Percentiles rank a stretch among this genome's conserved stretches.
Conservation (phyloP, 2,797 vertebrate species). For the Catharus ustulatus region DNA sequence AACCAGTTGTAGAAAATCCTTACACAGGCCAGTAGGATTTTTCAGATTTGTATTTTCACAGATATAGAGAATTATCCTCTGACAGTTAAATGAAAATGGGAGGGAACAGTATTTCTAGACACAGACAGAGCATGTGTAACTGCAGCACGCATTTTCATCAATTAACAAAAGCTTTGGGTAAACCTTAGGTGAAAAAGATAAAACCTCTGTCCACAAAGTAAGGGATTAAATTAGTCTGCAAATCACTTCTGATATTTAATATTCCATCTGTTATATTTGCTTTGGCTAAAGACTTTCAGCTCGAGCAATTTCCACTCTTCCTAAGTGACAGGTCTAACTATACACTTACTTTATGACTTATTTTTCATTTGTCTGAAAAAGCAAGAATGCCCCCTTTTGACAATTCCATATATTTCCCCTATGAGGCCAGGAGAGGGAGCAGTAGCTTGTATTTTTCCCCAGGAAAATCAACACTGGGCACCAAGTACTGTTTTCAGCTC, state of each 20-base stretch:
- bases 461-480: background rate
- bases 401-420: constrained; percentile 61
- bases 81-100: background rate
- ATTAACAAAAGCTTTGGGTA: constrained; percentile 28
- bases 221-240: constrained; percentile 14
- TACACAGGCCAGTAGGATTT: background rate
- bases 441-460: constrained; percentile 45
- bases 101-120: background rate
- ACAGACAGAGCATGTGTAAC: background rate
- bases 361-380: constrained; percentile 66
- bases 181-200: background rate
- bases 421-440: constrained; percentile 58
- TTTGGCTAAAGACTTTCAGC: background rate
- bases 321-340: constrained; percentile 4
- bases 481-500: background rate
- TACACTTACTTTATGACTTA: background rate
- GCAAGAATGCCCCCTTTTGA: constrained; percentile 80
- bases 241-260: constrained; percentile 34
- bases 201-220: constrained; percentile 28
- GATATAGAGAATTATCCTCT: background rate
- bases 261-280: constrained; percentile 25
- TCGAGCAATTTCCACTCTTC: background rate
- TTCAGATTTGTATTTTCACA: background rate
- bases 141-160: background rate
- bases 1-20: background rate